phyloP scores from a whole-genome alignment of 2,888 invertebrate genomes.

The Cosmia pyralina region DNA sequence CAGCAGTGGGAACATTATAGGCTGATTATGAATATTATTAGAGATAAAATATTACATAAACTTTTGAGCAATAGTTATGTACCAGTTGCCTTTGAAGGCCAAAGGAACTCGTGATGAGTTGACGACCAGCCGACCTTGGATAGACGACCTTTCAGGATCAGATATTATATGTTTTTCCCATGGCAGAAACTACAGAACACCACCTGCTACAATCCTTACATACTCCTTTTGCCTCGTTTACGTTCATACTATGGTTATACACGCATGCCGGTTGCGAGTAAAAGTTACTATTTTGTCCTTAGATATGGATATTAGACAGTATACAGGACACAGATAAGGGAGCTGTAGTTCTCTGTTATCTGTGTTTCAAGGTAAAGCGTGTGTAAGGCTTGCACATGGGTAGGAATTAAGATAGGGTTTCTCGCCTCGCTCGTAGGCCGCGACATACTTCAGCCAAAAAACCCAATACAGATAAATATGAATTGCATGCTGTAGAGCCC shows the following conservation, averaged over 20 bases:
- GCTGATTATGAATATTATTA: no score
- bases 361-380: neutral
- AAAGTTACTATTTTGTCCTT: no score
- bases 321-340: conserved; percentile 1
- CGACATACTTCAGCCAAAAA: neutral
- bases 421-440: neutral
- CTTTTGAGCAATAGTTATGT: no score
- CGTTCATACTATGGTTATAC: no score
- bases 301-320: neutral
- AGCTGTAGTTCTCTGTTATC: neutral
- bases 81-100: neutral
- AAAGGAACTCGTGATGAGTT: neutral
- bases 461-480: neutral
- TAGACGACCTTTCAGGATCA: conserved; percentile 1
- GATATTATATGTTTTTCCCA: neutral
- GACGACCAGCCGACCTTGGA: neutral
- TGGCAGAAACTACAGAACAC: no score
- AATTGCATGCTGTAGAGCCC: no score
- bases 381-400: neutral
- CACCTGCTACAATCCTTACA: no score
- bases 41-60: no score
- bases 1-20: no score
- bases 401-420: neutral
- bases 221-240: no score
- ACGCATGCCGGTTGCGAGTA: no score